Evolutionary conservation across 2,888 invertebrate genomes (phyloP), one percentile per base, ranked within the genome.

Genomic region (Monoplex corrugatus): DNA sequence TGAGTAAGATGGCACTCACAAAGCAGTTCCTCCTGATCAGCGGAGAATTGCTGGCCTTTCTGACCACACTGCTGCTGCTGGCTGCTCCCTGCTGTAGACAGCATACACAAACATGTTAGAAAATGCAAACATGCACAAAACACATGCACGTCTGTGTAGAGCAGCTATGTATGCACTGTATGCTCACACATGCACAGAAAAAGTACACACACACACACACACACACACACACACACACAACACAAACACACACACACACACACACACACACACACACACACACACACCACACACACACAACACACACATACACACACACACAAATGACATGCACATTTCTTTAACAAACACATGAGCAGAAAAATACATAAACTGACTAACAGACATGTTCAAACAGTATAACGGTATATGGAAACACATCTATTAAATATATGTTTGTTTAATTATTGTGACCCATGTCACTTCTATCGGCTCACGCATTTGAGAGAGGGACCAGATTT

Each of bases 1-100:
- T 40, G n/a, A 44, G n/a, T n/a, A 19, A 10, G 87, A 40, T 35
- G 35, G 40, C n/a, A 90, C 92, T 91, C 89, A 92, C 92, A 92
- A 43, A 92, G 82, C 72, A 91, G 87, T 50, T 92, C 92, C 68
- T 92, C 92, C 32, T 89, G 90, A 0, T 92, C 92, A 28, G 91
- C 87, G n/a, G 91, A 89, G 83, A 90, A 91, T 75, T 91, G 91
- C 63, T 91, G 91, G n/a, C 89, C 90, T 75, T 90, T 90, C 87
- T 92, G 91, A 82, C 92, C 91, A 28, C 89, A 86, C 57, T 82
- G 82, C 44, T 88, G 86, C 32, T 86, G 88, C 38, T 88, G 82
- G 35, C 38, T 68, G 32, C 68, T 68, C 10, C 88, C 88, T 45
- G 68, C 44, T 50, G 57, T 23, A 32, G n/a, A 10, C 10, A 38